A percentile compares a stretch with the other conserved stretches of the same genome.
Evolutionary conservation across 2,888 invertebrate genomes (phyloP).

Genomic region (Cordilura impudica): DNA sequence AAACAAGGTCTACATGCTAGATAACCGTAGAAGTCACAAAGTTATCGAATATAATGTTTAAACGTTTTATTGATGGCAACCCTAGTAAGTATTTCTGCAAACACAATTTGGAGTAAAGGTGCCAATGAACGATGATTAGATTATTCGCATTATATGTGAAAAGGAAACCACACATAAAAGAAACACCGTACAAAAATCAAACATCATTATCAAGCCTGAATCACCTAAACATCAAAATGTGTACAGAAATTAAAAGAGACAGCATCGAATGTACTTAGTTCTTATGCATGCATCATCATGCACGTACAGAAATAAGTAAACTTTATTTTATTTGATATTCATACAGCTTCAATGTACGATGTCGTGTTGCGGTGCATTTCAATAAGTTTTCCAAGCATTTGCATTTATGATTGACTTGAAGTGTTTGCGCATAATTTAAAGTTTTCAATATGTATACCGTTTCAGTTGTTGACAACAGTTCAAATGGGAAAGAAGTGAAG

Average conservation of each 20-base stretch:
- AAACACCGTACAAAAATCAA: background rate
- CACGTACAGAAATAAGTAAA: background rate
- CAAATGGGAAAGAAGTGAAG: conserved; percentile 11
- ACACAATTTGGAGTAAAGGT: background rate
- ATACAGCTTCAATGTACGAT: conserved; percentile 37
- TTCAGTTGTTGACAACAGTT: conserved; percentile 23
- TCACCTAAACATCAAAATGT: background rate
- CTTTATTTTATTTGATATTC: conserved; percentile 38
- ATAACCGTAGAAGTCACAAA: too few species aligned
- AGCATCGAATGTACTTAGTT: conserved; percentile 10
- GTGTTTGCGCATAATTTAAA: conserved; percentile 38
- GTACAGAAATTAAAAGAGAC: conserved; percentile 12
- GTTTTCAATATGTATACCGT: conserved; percentile 28
- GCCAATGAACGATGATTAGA: conserved; percentile 9
- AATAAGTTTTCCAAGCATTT: conserved; percentile 14
- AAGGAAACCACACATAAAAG: conserved; percentile 19
- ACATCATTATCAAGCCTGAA: background rate
- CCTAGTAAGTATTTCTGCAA: background rate
- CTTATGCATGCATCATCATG: background rate
- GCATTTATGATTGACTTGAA: conserved; percentile 50
- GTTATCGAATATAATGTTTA: too few species aligned
- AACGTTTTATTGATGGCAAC: too few species aligned
- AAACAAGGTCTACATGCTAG: too few species aligned
- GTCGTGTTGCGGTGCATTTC: conserved; percentile 41
- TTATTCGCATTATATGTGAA: background rate